A percentile compares a stretch with the other conserved stretches of the same genome.
phyloP scores from a whole-genome alignment of 1,140 invertebrate genomes.

The Hesperophylax magnus region DNA sequence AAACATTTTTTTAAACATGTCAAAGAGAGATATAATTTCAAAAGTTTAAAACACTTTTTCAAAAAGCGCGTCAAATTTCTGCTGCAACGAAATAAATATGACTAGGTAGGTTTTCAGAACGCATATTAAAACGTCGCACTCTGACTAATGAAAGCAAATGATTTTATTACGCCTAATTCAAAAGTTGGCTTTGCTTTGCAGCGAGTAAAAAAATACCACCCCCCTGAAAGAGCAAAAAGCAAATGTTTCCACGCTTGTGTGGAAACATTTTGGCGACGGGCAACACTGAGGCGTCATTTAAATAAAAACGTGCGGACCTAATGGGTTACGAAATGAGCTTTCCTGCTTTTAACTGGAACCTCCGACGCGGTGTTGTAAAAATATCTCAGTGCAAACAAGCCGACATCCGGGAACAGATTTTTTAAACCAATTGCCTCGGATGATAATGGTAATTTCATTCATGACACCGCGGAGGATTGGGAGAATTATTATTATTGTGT shows the following conservation, averaged over 20 bases:
- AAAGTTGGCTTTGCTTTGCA: conserved; percentile 3
- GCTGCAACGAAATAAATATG: neutral
- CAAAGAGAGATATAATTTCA: too few species aligned
- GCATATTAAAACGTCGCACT: conserved; percentile 12
- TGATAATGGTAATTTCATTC: conserved; percentile 53
- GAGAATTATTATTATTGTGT: neutral
- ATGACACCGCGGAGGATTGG: conserved; percentile 24
- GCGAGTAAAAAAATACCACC: conserved; percentile 22
- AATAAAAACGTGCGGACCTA: conserved; percentile 53
- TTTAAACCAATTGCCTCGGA: conserved; percentile 53
- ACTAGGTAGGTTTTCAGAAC: neutral
- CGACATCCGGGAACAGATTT: conserved; percentile 50
- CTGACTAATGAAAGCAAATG: conserved; percentile 29
- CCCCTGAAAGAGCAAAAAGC: neutral
- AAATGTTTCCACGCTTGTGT: neutral
- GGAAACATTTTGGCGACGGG: conserved; percentile 41
- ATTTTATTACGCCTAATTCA: conserved; percentile 20
- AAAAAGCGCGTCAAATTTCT: neutral
- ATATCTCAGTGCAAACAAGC: conserved; percentile 39
- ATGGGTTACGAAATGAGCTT: conserved; percentile 56
- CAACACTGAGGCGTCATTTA: conserved; percentile 44
- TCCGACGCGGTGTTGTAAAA: conserved; percentile 40
- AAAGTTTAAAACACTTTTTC: neutral
- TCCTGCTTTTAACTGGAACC: conserved; percentile 53
- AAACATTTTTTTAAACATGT: too few species aligned